A percentile compares a stretch with the other conserved stretches of the same genome.
These are phyloP conservation scores for Alfaro cultratus DNA, from an alignment of 2,797 vertebrate genomes.

Conservation along the genomic window DNA sequence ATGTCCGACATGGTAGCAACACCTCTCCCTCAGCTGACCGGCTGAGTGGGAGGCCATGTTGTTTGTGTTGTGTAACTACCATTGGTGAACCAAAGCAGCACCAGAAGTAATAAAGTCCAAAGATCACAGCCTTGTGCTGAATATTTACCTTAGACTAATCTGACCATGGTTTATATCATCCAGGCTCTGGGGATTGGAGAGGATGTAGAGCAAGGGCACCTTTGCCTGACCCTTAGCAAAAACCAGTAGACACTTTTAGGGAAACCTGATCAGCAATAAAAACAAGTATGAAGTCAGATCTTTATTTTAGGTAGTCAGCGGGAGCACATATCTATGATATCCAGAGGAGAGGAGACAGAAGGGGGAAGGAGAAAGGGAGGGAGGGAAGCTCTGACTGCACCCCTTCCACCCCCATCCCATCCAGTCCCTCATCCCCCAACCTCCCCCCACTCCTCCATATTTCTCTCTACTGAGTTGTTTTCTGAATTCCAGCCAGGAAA, in stretches of 20 bases:
- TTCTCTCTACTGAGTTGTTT: constrained; percentile 79
- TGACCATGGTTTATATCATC: constrained; percentile 73
- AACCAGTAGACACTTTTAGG: constrained; percentile 79
- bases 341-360: constrained; percentile 70
- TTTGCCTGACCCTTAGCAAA: constrained; percentile 73
- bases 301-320: constrained; percentile 83
- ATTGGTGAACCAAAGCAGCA: constrained; percentile 52
- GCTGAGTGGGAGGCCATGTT: constrained; percentile 60
- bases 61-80: constrained; percentile 69
- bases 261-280: constrained; percentile 81
- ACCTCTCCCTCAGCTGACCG: constrained; percentile 53
- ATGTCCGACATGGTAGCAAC: constrained; percentile 67
- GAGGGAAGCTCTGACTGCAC: constrained; percentile 26
- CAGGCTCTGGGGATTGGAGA: constrained; percentile 23
- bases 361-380: not conserved
- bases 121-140: constrained; percentile 63
- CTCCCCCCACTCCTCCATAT: constrained; percentile 39
- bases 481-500: constrained; percentile 91
- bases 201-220: constrained; percentile 54
- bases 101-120: constrained; percentile 57
- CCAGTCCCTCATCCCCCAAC: not conserved
- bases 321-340: constrained; percentile 80
- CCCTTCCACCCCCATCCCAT: not conserved
- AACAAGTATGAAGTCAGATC: constrained; percentile 84
- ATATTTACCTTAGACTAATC: constrained; percentile 76